Conservation (phyloP, 2,888 invertebrate species). For the Choreutis nemorana region DNA sequence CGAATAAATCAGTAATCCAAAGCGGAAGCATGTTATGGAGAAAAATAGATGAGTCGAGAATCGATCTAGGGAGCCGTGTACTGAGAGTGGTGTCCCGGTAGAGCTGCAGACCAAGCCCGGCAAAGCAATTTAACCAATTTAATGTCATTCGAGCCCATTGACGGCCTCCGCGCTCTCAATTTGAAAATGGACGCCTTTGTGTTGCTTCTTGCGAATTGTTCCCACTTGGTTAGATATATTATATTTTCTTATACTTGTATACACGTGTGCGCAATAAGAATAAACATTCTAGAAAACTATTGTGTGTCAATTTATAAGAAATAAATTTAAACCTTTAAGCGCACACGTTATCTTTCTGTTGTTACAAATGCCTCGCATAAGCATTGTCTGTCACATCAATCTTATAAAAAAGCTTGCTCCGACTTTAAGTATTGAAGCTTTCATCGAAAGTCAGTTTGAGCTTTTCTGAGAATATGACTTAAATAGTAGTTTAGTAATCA, state of each 20-base stretch:
- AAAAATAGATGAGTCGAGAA: conserved; percentile 26
- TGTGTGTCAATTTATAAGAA: too few relatives aligned
- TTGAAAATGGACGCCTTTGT: conserved; percentile 56
- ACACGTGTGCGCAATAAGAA: too few relatives aligned
- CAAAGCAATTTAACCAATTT: conserved; percentile 63
- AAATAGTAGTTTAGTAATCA: conserved; percentile 41
- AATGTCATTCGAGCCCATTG: conserved; percentile 59
- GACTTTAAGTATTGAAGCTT: too few relatives aligned
- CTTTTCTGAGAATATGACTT: conserved; percentile 45
- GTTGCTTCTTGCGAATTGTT: conserved; percentile 38
- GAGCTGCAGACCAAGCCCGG: conserved; percentile 44
- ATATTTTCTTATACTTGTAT: too few relatives aligned
- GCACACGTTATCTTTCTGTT: too few relatives aligned
- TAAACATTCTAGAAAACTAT: too few relatives aligned
- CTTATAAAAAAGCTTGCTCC: too few relatives aligned
- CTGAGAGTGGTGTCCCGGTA: conserved; percentile 37
- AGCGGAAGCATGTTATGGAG: conserved; percentile 15
- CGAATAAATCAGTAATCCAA: too few relatives aligned
- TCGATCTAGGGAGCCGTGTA: conserved; percentile 22
- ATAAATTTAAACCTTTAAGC: too few relatives aligned
- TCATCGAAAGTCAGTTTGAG: too few relatives aligned
- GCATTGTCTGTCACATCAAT: too few relatives aligned
- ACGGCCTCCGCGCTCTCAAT: conserved; percentile 54
- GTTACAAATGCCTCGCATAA: too few relatives aligned
- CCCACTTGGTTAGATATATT: conserved; percentile 12